These are phyloP conservation scores for Micromys minutus DNA, from an alignment of 2,113 vertebrate species.

Conservation along the genomic window DNA sequence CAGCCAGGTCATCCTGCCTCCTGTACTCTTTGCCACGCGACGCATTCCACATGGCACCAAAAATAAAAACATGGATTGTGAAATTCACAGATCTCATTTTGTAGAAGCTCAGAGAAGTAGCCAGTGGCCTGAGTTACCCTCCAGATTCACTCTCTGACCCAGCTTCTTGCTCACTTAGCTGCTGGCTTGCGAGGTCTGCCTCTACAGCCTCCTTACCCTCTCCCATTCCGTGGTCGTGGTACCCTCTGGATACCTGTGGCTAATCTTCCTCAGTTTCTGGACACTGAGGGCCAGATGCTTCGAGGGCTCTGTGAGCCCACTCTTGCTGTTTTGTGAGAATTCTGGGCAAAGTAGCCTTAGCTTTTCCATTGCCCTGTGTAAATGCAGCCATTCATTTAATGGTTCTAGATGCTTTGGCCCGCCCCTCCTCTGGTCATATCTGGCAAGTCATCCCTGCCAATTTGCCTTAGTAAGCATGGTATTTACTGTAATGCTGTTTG, in stretches of 20 bases:
- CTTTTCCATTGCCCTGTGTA: neutral
- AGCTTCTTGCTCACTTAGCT: neutral
- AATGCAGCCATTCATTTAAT: neutral
- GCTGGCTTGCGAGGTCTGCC: neutral
- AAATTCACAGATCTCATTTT: neutral
- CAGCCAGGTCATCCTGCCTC: neutral
- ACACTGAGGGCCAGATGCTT: neutral
- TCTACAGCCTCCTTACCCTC: neutral
- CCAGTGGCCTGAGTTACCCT: neutral
- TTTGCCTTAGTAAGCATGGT: neutral
- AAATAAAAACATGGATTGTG: neutral
- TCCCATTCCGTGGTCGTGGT: neutral
- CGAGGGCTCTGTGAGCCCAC: neutral
- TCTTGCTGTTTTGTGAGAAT: neutral
- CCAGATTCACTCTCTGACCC: rapidly evolving
- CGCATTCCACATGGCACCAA: neutral
- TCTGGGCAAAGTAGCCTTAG: neutral
- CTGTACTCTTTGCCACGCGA: neutral
- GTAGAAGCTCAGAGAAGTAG: neutral
- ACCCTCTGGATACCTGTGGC: neutral
- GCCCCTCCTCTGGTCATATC: neutral
- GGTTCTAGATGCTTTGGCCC: neutral
- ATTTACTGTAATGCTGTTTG: conserved; percentile 33
- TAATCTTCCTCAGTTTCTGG: neutral
- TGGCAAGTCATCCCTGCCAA: neutral